These are phyloP conservation scores for Harpalus rubripes DNA, from an alignment of 2,888 invertebrate genomes.

Conservation along the genomic window DNA sequence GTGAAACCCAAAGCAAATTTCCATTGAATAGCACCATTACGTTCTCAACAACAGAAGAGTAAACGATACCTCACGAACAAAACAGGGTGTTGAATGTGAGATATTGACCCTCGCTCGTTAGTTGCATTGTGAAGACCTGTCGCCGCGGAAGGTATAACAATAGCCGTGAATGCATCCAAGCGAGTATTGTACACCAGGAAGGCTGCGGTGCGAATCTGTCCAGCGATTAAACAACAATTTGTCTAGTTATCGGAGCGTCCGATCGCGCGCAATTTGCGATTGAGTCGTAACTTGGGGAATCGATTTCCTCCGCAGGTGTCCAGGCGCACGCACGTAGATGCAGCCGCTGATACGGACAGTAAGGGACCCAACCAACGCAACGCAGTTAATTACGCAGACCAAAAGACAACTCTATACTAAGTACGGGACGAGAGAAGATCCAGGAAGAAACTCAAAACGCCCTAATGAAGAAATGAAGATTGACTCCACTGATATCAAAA, in stretches of 20 bases:
- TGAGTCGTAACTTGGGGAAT: conserved; percentile 70
- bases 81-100: conserved; percentile 55
- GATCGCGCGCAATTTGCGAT: conserved; percentile 72
- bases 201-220: conserved; percentile 47
- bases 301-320: conserved; percentile 67
- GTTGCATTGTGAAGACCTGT: conserved; percentile 73
- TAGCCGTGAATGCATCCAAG: conserved; percentile 20
- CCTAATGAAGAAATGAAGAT: conserved; percentile 9
- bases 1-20: conserved; percentile 42
- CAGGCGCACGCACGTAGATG: conserved; percentile 46
- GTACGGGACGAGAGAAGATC: background rate
- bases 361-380: conserved; percentile 18
- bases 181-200: conserved; percentile 45
- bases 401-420: conserved; percentile 37
- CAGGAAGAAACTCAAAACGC: conserved; percentile 19
- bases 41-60: conserved; percentile 2
- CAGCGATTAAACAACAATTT: conserved; percentile 71
- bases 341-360: conserved; percentile 36
- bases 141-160: conserved; percentile 39
- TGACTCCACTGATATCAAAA: background rate
- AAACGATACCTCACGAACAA: conserved; percentile 27
- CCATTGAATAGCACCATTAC: conserved; percentile 40
- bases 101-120: conserved; percentile 74
- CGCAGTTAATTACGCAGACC: conserved; percentile 36
- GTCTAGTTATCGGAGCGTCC: conserved; percentile 69